phyloP scores from a whole-genome alignment of 2,797 vertebrate genomes.

The Caiman crocodilus region DNA sequence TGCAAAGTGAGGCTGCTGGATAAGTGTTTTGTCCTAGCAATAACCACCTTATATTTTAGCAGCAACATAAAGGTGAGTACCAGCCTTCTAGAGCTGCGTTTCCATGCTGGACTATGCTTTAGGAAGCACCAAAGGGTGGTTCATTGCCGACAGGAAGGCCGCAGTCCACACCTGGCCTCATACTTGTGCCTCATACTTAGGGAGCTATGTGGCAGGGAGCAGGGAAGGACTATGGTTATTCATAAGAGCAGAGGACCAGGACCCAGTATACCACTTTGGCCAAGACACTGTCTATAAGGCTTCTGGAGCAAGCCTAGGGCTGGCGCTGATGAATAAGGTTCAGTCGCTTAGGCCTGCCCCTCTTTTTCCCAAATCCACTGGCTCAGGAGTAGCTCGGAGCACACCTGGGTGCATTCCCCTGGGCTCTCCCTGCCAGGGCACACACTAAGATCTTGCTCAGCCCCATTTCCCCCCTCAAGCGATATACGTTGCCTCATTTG shows the following conservation, averaged over 20 bases:
- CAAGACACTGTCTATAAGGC: not conserved
- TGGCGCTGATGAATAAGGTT: too few relatives aligned
- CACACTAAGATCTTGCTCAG: too few relatives aligned
- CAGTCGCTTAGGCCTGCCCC: too few relatives aligned
- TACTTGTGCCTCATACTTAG: not conserved
- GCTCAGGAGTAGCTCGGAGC: too few relatives aligned
- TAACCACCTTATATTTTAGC: not conserved
- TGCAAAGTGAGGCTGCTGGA: conserved; percentile 33
- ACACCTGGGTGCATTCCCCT: too few relatives aligned
- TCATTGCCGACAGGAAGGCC: not conserved
- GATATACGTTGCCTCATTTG: too few relatives aligned
- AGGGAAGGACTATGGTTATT: accelerated
- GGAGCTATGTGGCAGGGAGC: too few relatives aligned
- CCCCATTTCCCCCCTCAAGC: too few relatives aligned
- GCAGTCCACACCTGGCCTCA: not conserved
- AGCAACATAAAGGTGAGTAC: conserved; percentile 37
- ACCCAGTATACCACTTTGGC: not conserved
- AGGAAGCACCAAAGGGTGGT: not conserved
- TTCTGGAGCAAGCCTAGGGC: too few relatives aligned
- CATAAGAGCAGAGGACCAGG: not conserved
- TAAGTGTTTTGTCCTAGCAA: conserved; percentile 26
- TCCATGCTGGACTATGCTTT: accelerated
- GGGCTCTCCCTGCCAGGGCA: too few relatives aligned
- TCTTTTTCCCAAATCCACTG: too few relatives aligned
- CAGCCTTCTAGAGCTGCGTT: not conserved